Base-by-base conservation (phyloP, 2,113 vertebrate species). In the Nettapus auritus region DNA sequence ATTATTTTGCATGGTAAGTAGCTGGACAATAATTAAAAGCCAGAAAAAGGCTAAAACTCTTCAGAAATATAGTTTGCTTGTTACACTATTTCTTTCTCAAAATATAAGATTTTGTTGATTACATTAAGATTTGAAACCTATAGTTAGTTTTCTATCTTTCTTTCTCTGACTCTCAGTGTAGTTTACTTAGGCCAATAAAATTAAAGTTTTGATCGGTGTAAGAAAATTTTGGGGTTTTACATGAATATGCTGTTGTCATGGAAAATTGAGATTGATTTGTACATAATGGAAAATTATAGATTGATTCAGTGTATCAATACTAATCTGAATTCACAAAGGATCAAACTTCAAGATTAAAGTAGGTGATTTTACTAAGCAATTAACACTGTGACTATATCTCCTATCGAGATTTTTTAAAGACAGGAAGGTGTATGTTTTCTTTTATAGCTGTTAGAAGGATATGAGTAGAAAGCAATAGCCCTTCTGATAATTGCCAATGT, bases 181-280 rank as follows among this genome's bases (percentile, higher is more conserved):
- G 26, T 90, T 93, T 95, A 31, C 77, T 70, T 81, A 90, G 59
- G 29, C 31, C 25, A 84, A 34, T 28, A 93, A 94, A 97, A 83
- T 88, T 29, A 64, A 55, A 91, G 20, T 50, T 86, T 93, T 96
- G 56, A 44, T 67, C 78, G 34, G 8, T 84, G 28, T 75, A 80
- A 88, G 22, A 86, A 91, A 89, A 34, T 71, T 38, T 85, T 36
- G n/a, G 55, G 60, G 33, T 94, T 94, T 92, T 85, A 80, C n/a
- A 82, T n/a, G 66, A 83, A 88, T 94, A 63, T 97, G 21, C n/a
- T 83, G 14, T 78, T 88, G 21, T 88, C 34, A 53, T 92, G 57
- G 87, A 91, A 96, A 93, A 93, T 53, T 81, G 4, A 26, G 71
- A 97, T 96, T 94, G 86, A 95, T 85, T 98, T 97, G 96, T 85